A percentile compares a stretch with the other conserved stretches of the same genome.
Evolutionary conservation across 1,140 invertebrate species (phyloP).

Genomic region (Orchestia grillus): DNA sequence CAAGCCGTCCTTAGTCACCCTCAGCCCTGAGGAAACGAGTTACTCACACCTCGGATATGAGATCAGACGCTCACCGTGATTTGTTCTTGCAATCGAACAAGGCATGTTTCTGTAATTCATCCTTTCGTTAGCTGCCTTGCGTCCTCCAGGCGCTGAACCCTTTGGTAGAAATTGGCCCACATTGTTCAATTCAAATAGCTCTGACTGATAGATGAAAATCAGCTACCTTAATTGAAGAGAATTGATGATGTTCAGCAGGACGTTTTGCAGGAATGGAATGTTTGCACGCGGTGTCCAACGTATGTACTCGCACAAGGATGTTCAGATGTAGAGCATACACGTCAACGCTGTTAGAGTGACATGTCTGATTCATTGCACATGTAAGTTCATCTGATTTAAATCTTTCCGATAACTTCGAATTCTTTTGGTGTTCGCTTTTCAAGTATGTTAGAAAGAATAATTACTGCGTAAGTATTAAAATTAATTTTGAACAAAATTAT

Average conservation of each 20-base stretch:
- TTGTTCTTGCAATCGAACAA: neutral
- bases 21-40: neutral
- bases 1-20: neutral
- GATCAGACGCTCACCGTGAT: neutral
- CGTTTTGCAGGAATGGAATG: neutral
- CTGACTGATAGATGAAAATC: neutral
- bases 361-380: neutral
- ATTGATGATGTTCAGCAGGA: neutral
- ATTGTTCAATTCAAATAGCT: neutral
- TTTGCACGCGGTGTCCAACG: neutral
- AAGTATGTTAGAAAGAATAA: neutral
- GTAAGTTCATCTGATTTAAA: neutral
- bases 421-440: neutral
- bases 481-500: no score
- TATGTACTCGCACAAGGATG: no score
- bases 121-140: neutral
- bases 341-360: neutral
- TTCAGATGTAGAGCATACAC: neutral
- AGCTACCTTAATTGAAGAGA: neutral
- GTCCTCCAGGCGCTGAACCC: neutral
- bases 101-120: neutral
- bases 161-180: neutral
- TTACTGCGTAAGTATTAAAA: neutral
- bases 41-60: neutral
- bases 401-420: neutral